Base-by-base conservation (phyloP, 2,888 invertebrate species). In the Leptopilina drosophilae region DNA sequence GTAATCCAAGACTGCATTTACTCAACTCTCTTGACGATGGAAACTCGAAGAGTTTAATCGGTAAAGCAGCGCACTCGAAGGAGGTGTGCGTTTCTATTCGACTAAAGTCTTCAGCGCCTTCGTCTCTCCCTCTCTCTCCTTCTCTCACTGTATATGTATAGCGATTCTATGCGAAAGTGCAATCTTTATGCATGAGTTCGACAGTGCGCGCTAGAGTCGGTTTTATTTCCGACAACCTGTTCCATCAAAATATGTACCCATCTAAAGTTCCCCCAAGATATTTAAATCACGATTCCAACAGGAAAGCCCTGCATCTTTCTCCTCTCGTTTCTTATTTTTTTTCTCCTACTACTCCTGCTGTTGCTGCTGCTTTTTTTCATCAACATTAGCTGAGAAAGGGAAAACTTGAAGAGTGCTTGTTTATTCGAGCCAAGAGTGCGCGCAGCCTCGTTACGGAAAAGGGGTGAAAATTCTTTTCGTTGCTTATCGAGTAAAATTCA, bases 151-250 rank as follows among this genome's bases (percentile, higher is more conserved):
- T 42, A 42, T 42, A 42, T 49, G 11, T 49, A 49, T 49, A 49
- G 64, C 78, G 76, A 76, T 42, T 8, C 81, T 78, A 80, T 77
- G 64, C 65, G 77, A 79, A 80, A 82, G 81, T 82, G 82, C 82
- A 84, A 85, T 87, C 86, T 82, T 86, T 87, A 83, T 84, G 85
- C 85, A 84, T 85, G 86, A 85, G 87, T 86, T 85, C 79, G 82
- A 81, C 77, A 77, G 78, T 75, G 81, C 75, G 78, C 76, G 81
- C 75, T 81, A 77, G 82, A 65, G 69, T 77, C 82, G 42, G 80
- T 82, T 86, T 88, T 87, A 87, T 85, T 89, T 87, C 83, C 84
- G 83, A 78, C 85, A 83, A 86, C 80, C 81, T 85, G 84, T 84
- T 85, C 78, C 82, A 80, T 82, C 84, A 78, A 83, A 84, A 84